phyloP scores from a whole-genome alignment of 2,888 invertebrate genomes.

The Euzophera pinguis region DNA sequence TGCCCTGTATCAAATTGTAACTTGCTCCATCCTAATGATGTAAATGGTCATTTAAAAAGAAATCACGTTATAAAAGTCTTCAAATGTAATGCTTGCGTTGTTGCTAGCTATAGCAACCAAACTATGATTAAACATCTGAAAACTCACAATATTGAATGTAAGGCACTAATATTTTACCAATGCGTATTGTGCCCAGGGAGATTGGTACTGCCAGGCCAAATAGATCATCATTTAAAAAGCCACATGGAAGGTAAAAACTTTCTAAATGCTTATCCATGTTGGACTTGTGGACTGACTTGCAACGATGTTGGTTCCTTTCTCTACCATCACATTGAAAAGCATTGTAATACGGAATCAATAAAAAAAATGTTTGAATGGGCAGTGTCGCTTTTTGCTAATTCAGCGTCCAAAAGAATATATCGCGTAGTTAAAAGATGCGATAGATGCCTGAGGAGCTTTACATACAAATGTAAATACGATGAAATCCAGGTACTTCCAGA shows the following conservation, averaged over 20 bases:
- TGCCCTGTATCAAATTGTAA: constrained; percentile 56
- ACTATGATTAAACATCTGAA: constrained; percentile 58
- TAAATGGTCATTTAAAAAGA: constrained; percentile 62
- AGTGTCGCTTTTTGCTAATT: constrained; percentile 14
- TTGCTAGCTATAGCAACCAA: constrained; percentile 54
- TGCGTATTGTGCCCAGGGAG: constrained; percentile 61
- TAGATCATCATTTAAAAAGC: constrained; percentile 50
- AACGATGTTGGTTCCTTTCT: constrained; percentile 40
- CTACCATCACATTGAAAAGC: constrained; percentile 45
- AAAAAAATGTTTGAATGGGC: constrained; percentile 18
- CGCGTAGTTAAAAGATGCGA: constrained; percentile 57
- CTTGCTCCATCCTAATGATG: constrained; percentile 67
- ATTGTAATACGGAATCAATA: constrained; percentile 29
- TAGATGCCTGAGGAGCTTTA: constrained; percentile 52
- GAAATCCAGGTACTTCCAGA: constrained; percentile 50
- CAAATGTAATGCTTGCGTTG: constrained; percentile 63
- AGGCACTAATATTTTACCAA: constrained; percentile 47
- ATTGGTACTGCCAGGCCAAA: constrained; percentile 49
- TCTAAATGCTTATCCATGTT: constrained; percentile 52
- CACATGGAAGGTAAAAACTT: constrained; percentile 31
- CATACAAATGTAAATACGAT: constrained; percentile 52
- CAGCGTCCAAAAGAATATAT: constrained; percentile 32
- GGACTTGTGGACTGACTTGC: constrained; percentile 48
- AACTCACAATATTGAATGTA: constrained; percentile 31
- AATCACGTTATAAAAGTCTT: constrained; percentile 63